Base-by-base conservation (phyloP, 2,888 invertebrate species). In the Drosophila testacea region DNA sequence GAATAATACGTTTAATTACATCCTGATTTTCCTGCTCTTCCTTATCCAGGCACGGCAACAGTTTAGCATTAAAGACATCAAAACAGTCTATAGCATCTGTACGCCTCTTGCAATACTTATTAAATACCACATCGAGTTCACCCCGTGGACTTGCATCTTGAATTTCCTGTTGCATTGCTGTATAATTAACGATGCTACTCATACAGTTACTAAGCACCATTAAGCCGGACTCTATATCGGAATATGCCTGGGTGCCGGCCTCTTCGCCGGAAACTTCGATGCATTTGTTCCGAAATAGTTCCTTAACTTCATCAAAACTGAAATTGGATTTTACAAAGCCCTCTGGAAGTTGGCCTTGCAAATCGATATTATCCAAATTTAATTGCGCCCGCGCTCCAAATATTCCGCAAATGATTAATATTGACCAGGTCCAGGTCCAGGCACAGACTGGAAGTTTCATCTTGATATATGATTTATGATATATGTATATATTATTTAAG, bases 61-160 rank as follows among this genome's bases (percentile, higher is more conserved):
- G 83, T 3, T 94, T 93, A 0, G 91, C 83, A 0, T 94, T 93
- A 54, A 95, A 94, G 9, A 93, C 93, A 63, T 93, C 93, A 57
- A 96, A 92, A 81, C 97, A 97, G 0, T 80, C 68, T 0, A 92
- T 30, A 0, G 91, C 91, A n/a, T 85, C 78, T 3, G 90, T 79
- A 6, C 92, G 90, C 59, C 95, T 95, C 22, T 93, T 93, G 89
- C 96, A 97, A 90, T 97, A 96, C 90, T 95, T 95, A 83, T 95
- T 94, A 81, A 96, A 96, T 0, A 96, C 96, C 28, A 94, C 93
- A 83, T 96, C 96, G 39, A 96, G 93, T 76, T 94, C 94, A 0
- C 96, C 96, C 4, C 93, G 94, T 0, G 96, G 95, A 85, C 95
- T 95, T 0, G 96, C 95, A 4, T 93, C 92, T 54, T 95, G 95